Evolutionary conservation across 2,797 vertebrate genomes (phyloP).

Genomic region (Poecilia wingei): DNA sequence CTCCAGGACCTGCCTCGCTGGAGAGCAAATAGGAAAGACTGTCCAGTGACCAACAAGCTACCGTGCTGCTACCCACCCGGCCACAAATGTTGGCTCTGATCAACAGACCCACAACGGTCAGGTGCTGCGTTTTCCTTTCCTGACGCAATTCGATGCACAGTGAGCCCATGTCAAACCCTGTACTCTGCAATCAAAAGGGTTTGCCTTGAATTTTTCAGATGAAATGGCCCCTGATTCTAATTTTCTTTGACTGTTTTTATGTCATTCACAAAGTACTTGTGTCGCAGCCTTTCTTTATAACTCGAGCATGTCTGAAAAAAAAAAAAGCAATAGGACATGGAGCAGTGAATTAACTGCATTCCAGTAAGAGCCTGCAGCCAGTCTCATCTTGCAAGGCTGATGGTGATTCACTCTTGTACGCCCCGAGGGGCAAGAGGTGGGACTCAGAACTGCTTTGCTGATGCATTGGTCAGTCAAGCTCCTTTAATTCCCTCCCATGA

Average conservation of each 20-base stretch:
- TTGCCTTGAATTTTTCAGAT: conserved; percentile 13
- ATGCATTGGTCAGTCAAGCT: conserved; percentile 53
- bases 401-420: conserved; percentile 64
- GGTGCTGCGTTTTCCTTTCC: conserved; percentile 40
- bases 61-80: conserved; percentile 55
- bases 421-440: conserved; percentile 51
- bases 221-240: conserved; percentile 11
- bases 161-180: background rate
- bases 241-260: conserved; percentile 19
- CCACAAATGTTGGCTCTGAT: conserved; percentile 33
- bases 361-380: conserved; percentile 48
- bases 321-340: conserved; percentile 13
- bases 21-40: conserved; percentile 77
- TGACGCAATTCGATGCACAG: conserved; percentile 32
- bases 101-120: conserved; percentile 21
- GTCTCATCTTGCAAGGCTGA: conserved; percentile 46
- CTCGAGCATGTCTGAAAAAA: conserved; percentile 21
- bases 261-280: conserved; percentile 27
- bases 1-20: conserved; percentile 70
- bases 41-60: conserved; percentile 67
- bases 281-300: conserved; percentile 34
- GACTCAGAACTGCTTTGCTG: conserved; percentile 50
- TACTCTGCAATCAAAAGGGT: background rate
- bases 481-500: conserved; percentile 47
- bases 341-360: conserved; percentile 56